Conservation (phyloP, 2,797 vertebrate genomes). For the Diceros bicornis region DNA sequence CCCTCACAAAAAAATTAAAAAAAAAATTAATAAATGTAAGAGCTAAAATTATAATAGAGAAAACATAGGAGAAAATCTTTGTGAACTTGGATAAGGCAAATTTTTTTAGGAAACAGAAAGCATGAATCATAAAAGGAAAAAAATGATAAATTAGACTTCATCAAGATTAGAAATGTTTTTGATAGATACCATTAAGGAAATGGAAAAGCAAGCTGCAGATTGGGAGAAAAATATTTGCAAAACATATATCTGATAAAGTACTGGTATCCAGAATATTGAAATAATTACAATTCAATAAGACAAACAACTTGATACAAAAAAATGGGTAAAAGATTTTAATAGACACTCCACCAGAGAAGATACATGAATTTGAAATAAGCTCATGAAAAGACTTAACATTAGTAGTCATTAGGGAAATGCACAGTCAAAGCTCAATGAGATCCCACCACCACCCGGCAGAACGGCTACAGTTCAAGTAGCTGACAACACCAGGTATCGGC, state of each 20-base stretch:
- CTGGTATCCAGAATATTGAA: not conserved
- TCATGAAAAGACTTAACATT: not conserved
- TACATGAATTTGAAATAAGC: not conserved
- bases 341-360: not conserved
- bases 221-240: constrained; percentile 13
- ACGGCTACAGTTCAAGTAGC: not conserved
- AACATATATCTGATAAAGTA: not conserved
- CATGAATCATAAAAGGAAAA: not conserved
- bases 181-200: not conserved
- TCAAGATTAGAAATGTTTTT: not conserved
- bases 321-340: not conserved
- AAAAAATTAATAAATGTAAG: not conserved
- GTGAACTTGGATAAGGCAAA: not conserved
- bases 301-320: not conserved
- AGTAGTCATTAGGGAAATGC: not conserved
- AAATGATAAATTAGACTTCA: not conserved
- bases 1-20: no score
- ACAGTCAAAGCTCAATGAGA: not conserved
- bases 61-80: not conserved
- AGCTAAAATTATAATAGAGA: not conserved
- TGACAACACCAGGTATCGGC: not conserved
- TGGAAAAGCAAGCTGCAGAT: not conserved
- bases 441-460: not conserved
- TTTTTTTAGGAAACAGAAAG: not conserved
- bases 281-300: not conserved